Conservation (phyloP, 1,140 invertebrate species). For the Magallana angulata region DNA sequence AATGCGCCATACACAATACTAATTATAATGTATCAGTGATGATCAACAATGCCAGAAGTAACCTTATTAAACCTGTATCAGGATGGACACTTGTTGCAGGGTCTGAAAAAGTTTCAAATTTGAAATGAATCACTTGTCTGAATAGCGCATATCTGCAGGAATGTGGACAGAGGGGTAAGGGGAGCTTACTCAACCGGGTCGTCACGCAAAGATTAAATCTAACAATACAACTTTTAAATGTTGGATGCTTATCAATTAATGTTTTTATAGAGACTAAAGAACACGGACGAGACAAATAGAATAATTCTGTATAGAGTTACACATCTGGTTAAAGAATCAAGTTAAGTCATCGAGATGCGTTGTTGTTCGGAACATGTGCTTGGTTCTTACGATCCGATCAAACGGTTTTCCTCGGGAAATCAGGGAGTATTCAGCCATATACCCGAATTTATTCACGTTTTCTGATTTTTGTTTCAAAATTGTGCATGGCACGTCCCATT, state of each 20-base stretch:
- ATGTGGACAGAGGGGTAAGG: not conserved
- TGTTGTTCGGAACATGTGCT: not conserved
- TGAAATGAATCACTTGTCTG: not conserved
- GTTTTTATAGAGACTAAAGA: slow-evolving; percentile 13
- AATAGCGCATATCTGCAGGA: too few relatives aligned
- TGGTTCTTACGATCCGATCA: too few relatives aligned
- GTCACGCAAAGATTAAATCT: slow-evolving; percentile 2
- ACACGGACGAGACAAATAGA: not conserved
- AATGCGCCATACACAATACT: not conserved
- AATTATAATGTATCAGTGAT: not conserved
- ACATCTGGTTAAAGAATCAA: slow-evolving; percentile 2
- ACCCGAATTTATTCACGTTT: too few relatives aligned
- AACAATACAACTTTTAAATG: slow-evolving; percentile 35
- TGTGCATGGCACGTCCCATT: slow-evolving; percentile 31
- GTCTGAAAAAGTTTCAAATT: not conserved
- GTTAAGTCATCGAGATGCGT: not conserved
- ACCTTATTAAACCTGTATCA: not conserved
- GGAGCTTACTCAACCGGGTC: not conserved
- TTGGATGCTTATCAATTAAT: slow-evolving; percentile 22
- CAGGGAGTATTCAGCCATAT: too few relatives aligned
- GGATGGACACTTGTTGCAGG: not conserved
- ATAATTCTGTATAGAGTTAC: not conserved
- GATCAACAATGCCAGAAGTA: not conserved
- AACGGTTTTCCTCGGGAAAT: too few relatives aligned
- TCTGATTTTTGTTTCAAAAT: not conserved